Evolutionary conservation across 1,140 invertebrate species (phyloP).

Genomic region (Zaprionus nigranus): DNA sequence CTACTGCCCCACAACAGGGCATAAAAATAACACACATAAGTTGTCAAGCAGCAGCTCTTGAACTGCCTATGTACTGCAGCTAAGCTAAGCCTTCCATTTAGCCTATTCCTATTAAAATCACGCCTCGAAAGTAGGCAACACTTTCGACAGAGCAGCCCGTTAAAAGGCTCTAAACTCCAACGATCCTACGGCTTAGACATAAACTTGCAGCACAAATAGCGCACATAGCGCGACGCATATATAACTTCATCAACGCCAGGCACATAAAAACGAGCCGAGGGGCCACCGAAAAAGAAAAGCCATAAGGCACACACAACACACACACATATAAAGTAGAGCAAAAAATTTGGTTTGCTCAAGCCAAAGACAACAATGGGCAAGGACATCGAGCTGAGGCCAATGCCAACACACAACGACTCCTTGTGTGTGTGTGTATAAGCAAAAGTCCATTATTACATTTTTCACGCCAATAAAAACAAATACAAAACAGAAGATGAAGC

Average conservation of each 20-base stretch:
- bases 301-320: slow-evolving; percentile 48
- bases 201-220: slow-evolving; percentile 42
- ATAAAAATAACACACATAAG: background rate
- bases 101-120: slow-evolving; percentile 9
- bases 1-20: background rate
- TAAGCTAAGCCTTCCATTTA: background rate
- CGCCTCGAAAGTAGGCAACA: slow-evolving; percentile 25
- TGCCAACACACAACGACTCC: slow-evolving; percentile 24
- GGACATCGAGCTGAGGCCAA: slow-evolving; percentile 33
- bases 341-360: slow-evolving; percentile 20
- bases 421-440: background rate
- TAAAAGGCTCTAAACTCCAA: slow-evolving; percentile 6
- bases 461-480: slow-evolving; percentile 81
- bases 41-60: background rate
- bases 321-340: slow-evolving; percentile 36
- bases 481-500: slow-evolving; percentile 54
- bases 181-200: slow-evolving; percentile 4
- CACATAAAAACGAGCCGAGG: slow-evolving; percentile 38
- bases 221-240: slow-evolving; percentile 29
- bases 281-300: slow-evolving; percentile 21
- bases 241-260: slow-evolving; percentile 70
- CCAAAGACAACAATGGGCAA: slow-evolving; percentile 29
- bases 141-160: slow-evolving; percentile 18
- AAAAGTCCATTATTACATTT: slow-evolving; percentile 74
- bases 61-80: slow-evolving; percentile 13